A percentile compares a stretch with the other conserved stretches of the same genome.
These are phyloP conservation scores for Platycercus adscitus DNA, from an alignment of 2,113 vertebrate genomes.

Conservation along the genomic window DNA sequence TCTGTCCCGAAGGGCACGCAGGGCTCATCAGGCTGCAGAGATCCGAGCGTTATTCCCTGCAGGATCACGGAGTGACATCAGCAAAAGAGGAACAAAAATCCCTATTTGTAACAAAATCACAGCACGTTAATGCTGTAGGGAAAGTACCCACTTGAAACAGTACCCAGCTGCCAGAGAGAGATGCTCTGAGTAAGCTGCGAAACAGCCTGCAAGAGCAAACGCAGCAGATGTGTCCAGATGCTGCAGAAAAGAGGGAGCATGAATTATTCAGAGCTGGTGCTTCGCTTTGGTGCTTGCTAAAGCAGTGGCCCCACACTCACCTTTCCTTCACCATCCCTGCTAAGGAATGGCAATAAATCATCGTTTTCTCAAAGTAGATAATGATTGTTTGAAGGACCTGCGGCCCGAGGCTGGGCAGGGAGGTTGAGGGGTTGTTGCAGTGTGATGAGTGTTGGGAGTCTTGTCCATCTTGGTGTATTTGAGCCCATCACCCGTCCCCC, in stretches of 20 bases:
- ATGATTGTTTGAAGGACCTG: background rate
- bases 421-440: background rate
- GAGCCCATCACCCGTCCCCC: background rate
- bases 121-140: background rate
- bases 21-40: slow-evolving; percentile 31
- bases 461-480: background rate
- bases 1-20: slow-evolving; percentile 36
- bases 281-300: accelerated
- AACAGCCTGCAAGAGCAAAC: accelerated
- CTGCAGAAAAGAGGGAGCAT: background rate
- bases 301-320: background rate
- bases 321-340: background rate
- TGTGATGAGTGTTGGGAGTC: background rate
- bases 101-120: slow-evolving; percentile 44
- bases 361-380: background rate
- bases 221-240: slow-evolving; percentile 48
- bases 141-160: slow-evolving; percentile 52
- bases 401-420: accelerated
- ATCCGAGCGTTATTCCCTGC: background rate
- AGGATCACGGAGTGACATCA: slow-evolving; percentile 42
- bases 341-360: background rate
- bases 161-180: slow-evolving; percentile 24
- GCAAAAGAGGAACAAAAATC: slow-evolving; percentile 49
- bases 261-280: slow-evolving; percentile 68
- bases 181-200: slow-evolving; percentile 12